Percentiles rank a stretch among this genome's conserved stretches.
phyloP scores from a whole-genome alignment of 2,113 vertebrate genomes.

The Ptyas mucosa region DNA sequence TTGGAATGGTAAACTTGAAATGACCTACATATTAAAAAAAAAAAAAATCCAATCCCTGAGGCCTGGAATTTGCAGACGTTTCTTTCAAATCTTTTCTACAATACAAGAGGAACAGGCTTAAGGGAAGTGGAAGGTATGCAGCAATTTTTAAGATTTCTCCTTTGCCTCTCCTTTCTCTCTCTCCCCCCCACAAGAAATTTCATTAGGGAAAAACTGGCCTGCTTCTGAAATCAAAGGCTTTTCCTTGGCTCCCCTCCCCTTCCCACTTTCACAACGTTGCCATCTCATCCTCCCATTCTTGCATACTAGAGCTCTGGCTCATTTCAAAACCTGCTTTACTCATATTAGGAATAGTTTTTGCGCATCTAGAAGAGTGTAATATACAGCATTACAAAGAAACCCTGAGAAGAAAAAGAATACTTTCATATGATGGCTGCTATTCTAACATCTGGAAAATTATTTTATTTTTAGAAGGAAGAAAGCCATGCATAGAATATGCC shows the following conservation, averaged over 20 bases:
- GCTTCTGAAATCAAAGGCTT: background rate
- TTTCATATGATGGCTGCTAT: background rate
- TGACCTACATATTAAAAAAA: background rate
- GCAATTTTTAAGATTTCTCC: background rate
- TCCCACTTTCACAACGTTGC: background rate
- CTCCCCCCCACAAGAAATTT: background rate
- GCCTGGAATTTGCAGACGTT: background rate
- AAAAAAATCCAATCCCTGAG: background rate
- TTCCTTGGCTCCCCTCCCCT: background rate
- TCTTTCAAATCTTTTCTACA: background rate
- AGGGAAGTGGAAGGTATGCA: background rate
- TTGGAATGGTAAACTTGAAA: background rate
- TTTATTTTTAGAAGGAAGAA: background rate
- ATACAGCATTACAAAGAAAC: background rate
- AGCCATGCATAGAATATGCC: background rate
- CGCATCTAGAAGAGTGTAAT: background rate
- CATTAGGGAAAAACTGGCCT: background rate
- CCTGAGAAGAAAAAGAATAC: background rate
- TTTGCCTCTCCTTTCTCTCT: background rate
- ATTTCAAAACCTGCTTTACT: background rate
- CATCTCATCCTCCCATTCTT: background rate
- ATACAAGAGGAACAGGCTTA: background rate
- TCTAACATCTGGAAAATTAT: background rate
- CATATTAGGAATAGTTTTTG: background rate
- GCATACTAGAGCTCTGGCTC: background rate